These are phyloP conservation scores for Coregonus suidteri DNA, from an alignment of 2,797 vertebrate genomes.

Conservation along the genomic window DNA sequence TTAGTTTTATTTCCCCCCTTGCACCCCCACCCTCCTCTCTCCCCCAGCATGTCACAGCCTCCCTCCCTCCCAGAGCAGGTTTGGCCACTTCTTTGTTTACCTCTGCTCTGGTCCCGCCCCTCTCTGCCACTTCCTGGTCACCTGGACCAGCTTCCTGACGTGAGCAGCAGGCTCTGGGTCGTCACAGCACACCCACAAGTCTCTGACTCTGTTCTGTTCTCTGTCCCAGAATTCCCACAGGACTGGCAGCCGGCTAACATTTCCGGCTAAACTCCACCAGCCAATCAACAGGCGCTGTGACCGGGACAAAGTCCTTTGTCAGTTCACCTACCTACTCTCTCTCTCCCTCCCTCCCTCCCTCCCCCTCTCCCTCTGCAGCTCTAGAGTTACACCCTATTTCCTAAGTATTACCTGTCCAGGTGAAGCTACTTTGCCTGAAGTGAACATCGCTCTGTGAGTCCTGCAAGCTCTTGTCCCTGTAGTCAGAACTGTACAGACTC, in stretches of 20 bases:
- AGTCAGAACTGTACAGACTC: background rate
- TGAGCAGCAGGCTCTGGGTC: conserved; percentile 57
- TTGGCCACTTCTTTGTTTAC: conserved; percentile 71
- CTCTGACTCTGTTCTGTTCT: conserved; percentile 17
- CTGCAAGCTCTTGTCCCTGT: conserved; percentile 52
- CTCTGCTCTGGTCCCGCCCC: conserved; percentile 59
- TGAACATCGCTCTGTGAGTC: conserved; percentile 23
- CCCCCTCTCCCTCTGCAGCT: conserved; percentile 42
- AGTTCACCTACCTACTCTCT: conserved; percentile 18
- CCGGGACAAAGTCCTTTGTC: conserved; percentile 67
- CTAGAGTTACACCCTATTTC: conserved; percentile 60
- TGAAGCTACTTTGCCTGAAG: conserved; percentile 53
- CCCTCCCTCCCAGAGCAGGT: conserved; percentile 66
- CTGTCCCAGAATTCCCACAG: conserved; percentile 37
- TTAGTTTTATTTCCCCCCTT: background rate
- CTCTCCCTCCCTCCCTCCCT: conserved; percentile 19
- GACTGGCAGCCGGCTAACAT: conserved; percentile 40
- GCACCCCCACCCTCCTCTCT: background rate
- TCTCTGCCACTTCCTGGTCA: conserved; percentile 70
- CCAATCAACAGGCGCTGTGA: conserved; percentile 37
- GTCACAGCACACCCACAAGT: conserved; percentile 22
- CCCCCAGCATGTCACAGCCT: background rate
- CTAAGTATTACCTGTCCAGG: conserved; percentile 71
- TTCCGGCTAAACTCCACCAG: conserved; percentile 35
- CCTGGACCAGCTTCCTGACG: conserved; percentile 50